Conservation (phyloP, 2,888 invertebrate genomes). For the Agonopterix heracliana region DNA sequence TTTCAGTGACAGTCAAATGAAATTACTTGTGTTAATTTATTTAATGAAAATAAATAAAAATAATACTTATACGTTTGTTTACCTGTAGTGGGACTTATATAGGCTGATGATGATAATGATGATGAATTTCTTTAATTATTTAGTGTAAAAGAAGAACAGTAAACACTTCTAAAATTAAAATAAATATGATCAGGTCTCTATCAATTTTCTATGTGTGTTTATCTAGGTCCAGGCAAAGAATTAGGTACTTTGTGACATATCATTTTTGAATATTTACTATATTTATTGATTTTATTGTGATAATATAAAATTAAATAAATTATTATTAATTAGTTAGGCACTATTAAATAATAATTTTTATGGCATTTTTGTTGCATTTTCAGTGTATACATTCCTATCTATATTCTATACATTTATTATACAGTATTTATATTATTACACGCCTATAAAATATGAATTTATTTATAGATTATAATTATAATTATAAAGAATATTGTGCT, state of each 20-base stretch:
- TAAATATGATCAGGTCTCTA: too few relatives aligned
- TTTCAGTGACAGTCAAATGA: too few relatives aligned
- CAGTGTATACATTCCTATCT: not conserved
- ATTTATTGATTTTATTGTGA: constrained; percentile 39
- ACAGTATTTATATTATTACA: too few relatives aligned
- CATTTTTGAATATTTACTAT: constrained; percentile 50
- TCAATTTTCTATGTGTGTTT: not conserved
- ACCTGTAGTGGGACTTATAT: too few relatives aligned
- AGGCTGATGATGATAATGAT: too few relatives aligned
- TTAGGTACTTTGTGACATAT: constrained; percentile 48
- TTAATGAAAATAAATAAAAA: too few relatives aligned
- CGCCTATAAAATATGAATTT: not conserved
- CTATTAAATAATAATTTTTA: constrained; percentile 5
- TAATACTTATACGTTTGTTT: too few relatives aligned
- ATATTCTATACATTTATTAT: too few relatives aligned
- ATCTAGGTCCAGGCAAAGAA: constrained; percentile 8
- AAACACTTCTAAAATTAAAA: too few relatives aligned
- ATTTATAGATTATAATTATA: constrained; percentile 4
- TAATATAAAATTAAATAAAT: constrained; percentile 22
- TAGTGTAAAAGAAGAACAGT: too few relatives aligned
- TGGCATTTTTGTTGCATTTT: constrained; percentile 6
- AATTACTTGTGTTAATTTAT: too few relatives aligned
- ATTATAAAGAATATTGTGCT: not conserved
- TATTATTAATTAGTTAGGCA: constrained; percentile 9
- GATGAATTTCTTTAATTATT: too few relatives aligned